Evolutionary conservation across 2,888 invertebrate species (phyloP).

Genomic region (Athrips mouffetella): DNA sequence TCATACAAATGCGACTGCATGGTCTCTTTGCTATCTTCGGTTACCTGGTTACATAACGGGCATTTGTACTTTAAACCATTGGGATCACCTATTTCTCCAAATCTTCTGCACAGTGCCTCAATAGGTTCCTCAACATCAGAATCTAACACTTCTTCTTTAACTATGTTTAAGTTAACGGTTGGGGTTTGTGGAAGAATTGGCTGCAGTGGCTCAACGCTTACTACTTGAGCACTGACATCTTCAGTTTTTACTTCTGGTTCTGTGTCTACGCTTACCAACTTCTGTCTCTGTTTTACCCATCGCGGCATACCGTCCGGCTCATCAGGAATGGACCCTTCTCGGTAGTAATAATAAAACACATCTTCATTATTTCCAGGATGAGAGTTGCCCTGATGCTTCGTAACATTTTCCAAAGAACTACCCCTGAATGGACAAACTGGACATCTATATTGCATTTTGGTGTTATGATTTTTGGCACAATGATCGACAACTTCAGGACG

Average conservation of each 20-base stretch:
- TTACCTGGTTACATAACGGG: conserved; percentile 79
- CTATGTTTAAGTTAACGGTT: conserved; percentile 51
- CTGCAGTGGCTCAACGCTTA: no score
- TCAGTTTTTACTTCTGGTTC: conserved; percentile 47
- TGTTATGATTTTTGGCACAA: conserved; percentile 77
- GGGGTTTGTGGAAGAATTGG: not conserved
- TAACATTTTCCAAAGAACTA: conserved; percentile 75
- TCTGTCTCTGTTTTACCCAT: conserved; percentile 58
- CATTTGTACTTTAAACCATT: conserved; percentile 78
- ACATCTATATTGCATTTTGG: conserved; percentile 85
- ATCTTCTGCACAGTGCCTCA: conserved; percentile 48
- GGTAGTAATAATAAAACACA: conserved; percentile 76
- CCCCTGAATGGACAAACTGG: conserved; percentile 80
- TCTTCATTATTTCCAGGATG: conserved; percentile 68
- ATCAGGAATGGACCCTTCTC: conserved; percentile 53
- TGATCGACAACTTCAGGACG: conserved; percentile 80
- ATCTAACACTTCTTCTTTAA: conserved; percentile 51
- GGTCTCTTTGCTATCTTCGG: conserved; percentile 75
- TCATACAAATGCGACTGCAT: conserved; percentile 83
- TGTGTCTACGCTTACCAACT: conserved; percentile 27
- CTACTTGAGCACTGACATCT: conserved; percentile 10
- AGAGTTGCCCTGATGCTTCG: conserved; percentile 78
- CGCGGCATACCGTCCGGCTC: conserved; percentile 48
- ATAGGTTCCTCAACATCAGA: conserved; percentile 30
- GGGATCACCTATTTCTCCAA: conserved; percentile 68